Conservation (phyloP, 92 coral and sea anemone species). For the Phenganax marumi region DNA sequence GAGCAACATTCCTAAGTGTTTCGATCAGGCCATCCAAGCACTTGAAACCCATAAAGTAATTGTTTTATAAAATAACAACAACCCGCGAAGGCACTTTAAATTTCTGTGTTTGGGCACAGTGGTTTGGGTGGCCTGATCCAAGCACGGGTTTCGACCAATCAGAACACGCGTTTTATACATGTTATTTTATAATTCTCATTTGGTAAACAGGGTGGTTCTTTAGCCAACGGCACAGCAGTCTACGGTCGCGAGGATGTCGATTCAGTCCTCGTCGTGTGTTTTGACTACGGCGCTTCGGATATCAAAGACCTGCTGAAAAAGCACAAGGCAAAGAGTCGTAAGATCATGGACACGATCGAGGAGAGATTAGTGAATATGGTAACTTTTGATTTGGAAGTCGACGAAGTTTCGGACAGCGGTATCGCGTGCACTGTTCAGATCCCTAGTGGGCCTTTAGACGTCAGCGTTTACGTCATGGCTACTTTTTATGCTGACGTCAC, state of each 20-base stretch:
- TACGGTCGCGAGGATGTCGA: constrained; percentile 42
- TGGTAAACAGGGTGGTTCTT: constrained; percentile 25
- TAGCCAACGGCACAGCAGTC: constrained; percentile 28
- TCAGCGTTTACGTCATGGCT: constrained; percentile 41
- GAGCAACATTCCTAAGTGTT: too few species aligned
- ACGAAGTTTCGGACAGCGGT: constrained; percentile 43
- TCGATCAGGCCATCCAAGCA: too few species aligned
- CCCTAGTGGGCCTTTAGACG: constrained; percentile 39
- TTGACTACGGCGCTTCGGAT: constrained; percentile 29
- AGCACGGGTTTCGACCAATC: too few species aligned
- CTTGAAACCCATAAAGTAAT: too few species aligned
- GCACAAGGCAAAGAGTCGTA: constrained; percentile 24
- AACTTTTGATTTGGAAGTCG: constrained; percentile 28
- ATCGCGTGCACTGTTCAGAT: constrained; percentile 35
- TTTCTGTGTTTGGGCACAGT: too few species aligned
- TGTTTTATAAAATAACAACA: too few species aligned
- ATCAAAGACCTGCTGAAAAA: constrained; percentile 17
- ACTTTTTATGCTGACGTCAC: constrained; percentile 39
- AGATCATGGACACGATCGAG: constrained; percentile 43
- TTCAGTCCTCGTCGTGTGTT: constrained; percentile 38
- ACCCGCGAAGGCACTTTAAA: too few species aligned
- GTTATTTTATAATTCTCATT: neutral
- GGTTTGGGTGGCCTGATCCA: too few species aligned
- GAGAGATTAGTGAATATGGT: constrained; percentile 38
- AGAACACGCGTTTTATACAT: too few species aligned